Percentiles rank a stretch among this genome's conserved stretches.
Conservation (phyloP, 2,888 invertebrate species). For the Liopterus haemorrhoidalis region DNA sequence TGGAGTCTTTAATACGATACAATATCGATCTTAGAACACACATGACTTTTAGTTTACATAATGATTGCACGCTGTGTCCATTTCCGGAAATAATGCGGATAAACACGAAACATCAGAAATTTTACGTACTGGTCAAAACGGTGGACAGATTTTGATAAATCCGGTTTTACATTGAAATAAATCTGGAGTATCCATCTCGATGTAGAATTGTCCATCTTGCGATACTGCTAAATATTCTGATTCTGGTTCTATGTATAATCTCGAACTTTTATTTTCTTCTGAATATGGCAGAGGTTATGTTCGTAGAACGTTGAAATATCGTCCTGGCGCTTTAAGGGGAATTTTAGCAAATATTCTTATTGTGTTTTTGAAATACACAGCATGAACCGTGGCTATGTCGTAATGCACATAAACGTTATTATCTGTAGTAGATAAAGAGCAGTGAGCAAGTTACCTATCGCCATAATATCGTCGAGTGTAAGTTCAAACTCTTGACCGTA, state of each 20-base stretch:
- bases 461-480: no score
- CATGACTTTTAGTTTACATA: constrained; percentile 6
- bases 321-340: constrained; percentile 10
- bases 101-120: no score
- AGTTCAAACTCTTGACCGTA: no score
- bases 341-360: constrained; percentile 15
- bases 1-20: neutral
- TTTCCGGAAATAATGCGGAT: no score
- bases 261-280: neutral
- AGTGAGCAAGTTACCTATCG: no score
- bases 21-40: neutral
- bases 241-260: constrained; percentile 2
- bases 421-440: neutral
- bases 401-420: neutral
- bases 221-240: constrained; percentile 2
- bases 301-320: constrained; percentile 12
- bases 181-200: neutral
- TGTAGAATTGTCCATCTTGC: constrained; percentile 1
- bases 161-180: neutral
- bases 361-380: constrained; percentile 1
- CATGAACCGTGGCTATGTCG: constrained; percentile 2
- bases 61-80: neutral
- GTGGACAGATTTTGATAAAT: constrained; percentile 1
- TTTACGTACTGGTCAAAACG: neutral
- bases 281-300: constrained; percentile 5